Evolutionary conservation across 2,888 invertebrate species (phyloP).

Genomic region (Hipparchia sbordonii): DNA sequence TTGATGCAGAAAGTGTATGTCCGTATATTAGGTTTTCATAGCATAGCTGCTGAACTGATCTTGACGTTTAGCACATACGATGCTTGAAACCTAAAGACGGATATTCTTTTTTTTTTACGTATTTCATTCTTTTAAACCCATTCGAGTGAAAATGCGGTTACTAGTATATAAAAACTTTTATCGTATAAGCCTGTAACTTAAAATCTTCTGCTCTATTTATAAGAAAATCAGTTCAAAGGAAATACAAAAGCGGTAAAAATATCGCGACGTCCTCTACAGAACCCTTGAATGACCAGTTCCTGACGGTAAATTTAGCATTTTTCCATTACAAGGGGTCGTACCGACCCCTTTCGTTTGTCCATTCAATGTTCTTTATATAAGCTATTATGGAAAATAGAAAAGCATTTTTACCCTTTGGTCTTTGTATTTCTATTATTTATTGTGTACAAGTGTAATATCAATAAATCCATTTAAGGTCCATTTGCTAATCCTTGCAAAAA

Average conservation of each 20-base stretch:
- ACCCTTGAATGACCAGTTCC: slow-evolving; percentile 65
- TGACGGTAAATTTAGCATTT: slow-evolving; percentile 70
- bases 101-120: too few relatives aligned
- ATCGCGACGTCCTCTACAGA: slow-evolving; percentile 73
- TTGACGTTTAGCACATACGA: too few relatives aligned
- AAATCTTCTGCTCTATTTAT: slow-evolving; percentile 42
- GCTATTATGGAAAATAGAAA: slow-evolving; percentile 67
- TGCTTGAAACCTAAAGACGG: too few relatives aligned
- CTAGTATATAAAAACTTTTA: not conserved
- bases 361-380: slow-evolving; percentile 61
- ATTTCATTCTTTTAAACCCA: too few relatives aligned
- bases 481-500: slow-evolving; percentile 59
- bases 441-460: slow-evolving; percentile 61
- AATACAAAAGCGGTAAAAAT: slow-evolving; percentile 74
- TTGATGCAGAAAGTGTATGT: not conserved
- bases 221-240: slow-evolving; percentile 74
- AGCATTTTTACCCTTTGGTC: slow-evolving; percentile 68
- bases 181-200: slow-evolving; percentile 14
- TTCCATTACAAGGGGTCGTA: slow-evolving; percentile 49
- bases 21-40: not conserved
- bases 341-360: slow-evolving; percentile 64
- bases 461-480: slow-evolving; percentile 75
- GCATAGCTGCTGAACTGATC: too few relatives aligned
- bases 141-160: too few relatives aligned
- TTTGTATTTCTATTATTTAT: slow-evolving; percentile 74